These are phyloP conservation scores for Callionymus lyra DNA, from an alignment of 2,113 vertebrate genomes.

Conservation along the genomic window DNA sequence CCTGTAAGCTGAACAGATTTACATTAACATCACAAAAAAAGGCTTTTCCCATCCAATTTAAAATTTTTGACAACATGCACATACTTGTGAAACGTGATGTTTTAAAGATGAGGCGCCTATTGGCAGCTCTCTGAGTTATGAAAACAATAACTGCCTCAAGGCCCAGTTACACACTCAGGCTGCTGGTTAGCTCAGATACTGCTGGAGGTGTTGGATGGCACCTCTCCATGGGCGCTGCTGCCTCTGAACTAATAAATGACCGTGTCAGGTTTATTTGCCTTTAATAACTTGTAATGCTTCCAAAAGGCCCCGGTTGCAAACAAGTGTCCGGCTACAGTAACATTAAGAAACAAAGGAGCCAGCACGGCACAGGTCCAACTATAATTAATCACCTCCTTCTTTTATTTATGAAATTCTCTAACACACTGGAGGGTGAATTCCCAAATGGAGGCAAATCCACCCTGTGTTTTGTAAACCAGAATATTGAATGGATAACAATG, in stretches of 20 bases:
- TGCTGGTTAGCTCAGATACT: constrained; percentile 22
- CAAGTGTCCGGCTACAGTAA: too few relatives aligned
- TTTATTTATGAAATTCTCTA: neutral
- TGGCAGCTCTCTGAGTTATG: constrained; percentile 55
- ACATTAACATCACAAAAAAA: constrained; percentile 7
- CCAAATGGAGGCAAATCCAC: constrained; percentile 1
- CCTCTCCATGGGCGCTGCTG: constrained; percentile 14
- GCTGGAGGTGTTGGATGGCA: constrained; percentile 15
- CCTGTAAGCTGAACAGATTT: neutral
- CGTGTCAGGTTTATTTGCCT: constrained; percentile 10
- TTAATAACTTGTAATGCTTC: constrained; percentile 8
- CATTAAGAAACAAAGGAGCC: too few relatives aligned
- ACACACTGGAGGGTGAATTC: constrained; percentile 3
- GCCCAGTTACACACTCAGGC: constrained; percentile 37
- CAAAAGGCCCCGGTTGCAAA: constrained; percentile 9
- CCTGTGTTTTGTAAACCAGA: neutral
- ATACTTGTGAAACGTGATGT: constrained; percentile 37
- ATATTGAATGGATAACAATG: constrained; percentile 17
- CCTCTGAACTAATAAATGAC: too few relatives aligned
- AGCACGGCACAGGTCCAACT: too few relatives aligned
- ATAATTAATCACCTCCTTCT: too few relatives aligned
- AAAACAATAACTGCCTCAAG: constrained; percentile 44
- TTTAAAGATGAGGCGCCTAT: constrained; percentile 58
- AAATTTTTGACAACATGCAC: constrained; percentile 47
- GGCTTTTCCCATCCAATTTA: constrained; percentile 26